Base-by-base conservation (phyloP, 1,140 invertebrate genomes). In the Ceratina calcarata region DNA sequence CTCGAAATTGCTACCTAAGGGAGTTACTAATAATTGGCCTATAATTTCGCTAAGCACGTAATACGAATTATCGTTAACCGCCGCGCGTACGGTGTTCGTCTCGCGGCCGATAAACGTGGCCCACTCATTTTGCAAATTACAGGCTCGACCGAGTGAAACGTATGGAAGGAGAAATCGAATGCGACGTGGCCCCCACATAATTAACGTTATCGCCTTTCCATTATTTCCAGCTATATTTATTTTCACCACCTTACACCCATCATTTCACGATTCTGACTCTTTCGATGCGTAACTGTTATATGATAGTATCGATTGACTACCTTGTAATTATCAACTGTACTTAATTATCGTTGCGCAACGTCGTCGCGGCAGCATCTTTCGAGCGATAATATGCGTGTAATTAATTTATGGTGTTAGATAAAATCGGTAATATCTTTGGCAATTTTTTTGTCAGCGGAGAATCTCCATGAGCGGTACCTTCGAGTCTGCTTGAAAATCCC, bases 41-140 rank as follows among this genome's bases (percentile, higher is more conserved):
- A 3, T 57, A 57, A 69, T 69, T 27, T 57, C 15, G 67, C 10
- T 57, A 69, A 55, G 6, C 24, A 32, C 13, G 22, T 69, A 55
- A 69, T 69, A 69, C 8, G 55, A 32, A n/a, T 55, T n/a, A 69
- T 53, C 24, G 49, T 55, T 69, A 69, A 69, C 12, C 7, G 16
- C 27, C 16, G 6, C 6, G 32, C n/a, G n/a, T 2, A 37, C 6
- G 32, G 32, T 20, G 32, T 45, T 32, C 37, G 13, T 65, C 61
- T 45, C 45, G 18, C 18, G 2, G 2, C 62, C 20, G 32, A 65
- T 65, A 45, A n/a, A 37, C 6, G 6, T 45, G n/a, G 12, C 15
- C 45, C n/a, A 10, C 18, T 45, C 4, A n/a, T 65, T 45, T 65
- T 1, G 1, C 37, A 65, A 45, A 65, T 65, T 45, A 24, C 18